These are phyloP conservation scores for Holacanthus passer DNA, from an alignment of 2,113 vertebrate species.

Conservation along the genomic window DNA sequence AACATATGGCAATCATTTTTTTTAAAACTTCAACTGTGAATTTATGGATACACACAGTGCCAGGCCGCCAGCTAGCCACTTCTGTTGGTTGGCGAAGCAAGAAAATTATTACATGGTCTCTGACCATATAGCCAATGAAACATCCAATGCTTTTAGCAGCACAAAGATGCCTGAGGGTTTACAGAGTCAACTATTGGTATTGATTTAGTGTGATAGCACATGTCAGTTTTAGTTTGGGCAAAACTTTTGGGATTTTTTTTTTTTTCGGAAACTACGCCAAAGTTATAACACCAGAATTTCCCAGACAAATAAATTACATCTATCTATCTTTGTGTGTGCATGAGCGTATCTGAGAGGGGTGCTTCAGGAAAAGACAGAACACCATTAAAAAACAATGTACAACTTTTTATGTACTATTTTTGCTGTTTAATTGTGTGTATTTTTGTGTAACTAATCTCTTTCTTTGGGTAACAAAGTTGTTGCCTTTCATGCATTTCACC, in stretches of 20 bases:
- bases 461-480: not conserved
- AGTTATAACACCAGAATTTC: not conserved
- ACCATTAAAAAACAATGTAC: not conserved
- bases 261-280: not conserved
- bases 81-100: conserved; percentile 4
- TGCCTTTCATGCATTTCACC: not conserved
- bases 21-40: conserved; percentile 5
- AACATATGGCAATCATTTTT: conserved; percentile 28
- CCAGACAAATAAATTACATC: no score
- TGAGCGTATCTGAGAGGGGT: no score
- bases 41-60: conserved; percentile 31
- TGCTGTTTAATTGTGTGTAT: not conserved
- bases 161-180: not conserved
- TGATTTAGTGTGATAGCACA: not conserved
- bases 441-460: not conserved
- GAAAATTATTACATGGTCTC: not conserved
- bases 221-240: not conserved
- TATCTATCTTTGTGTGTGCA: not conserved
- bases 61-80: conserved; percentile 26
- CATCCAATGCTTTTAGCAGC: conserved; percentile 16
- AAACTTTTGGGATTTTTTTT: not conserved
- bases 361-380: no score
- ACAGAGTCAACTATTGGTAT: conserved; percentile 1
- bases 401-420: no score
- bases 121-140: not conserved